phyloP scores from a whole-genome alignment of 2,113 vertebrate genomes.

The Dicerorhinus sumatrensis region DNA sequence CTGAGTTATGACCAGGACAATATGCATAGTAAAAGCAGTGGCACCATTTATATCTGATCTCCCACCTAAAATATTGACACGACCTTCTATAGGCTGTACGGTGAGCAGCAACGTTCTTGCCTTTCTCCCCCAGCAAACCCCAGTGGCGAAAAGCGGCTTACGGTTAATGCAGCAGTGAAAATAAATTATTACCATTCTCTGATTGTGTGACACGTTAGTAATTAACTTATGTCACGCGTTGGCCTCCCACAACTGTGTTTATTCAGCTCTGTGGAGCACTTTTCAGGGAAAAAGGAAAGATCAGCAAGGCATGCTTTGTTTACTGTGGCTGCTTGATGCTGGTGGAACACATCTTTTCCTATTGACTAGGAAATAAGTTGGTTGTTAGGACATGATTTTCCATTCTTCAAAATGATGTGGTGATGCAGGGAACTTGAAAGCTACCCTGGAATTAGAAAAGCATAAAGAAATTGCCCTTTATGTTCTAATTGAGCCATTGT shows the following conservation, averaged over 20 bases:
- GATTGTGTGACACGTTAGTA: slow-evolving; percentile 82
- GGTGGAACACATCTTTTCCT: slow-evolving; percentile 59
- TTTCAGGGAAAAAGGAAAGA: slow-evolving; percentile 61
- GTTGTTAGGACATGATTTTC: slow-evolving; percentile 79
- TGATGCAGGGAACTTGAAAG: slow-evolving; percentile 70
- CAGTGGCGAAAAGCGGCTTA: slow-evolving; percentile 70
- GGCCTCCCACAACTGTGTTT: slow-evolving; percentile 77
- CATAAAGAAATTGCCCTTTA: slow-evolving; percentile 63
- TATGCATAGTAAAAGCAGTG: neutral
- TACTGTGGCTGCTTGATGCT: slow-evolving; percentile 15
- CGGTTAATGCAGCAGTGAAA: slow-evolving; percentile 78
- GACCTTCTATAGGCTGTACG: neutral
- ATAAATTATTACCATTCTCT: slow-evolving; percentile 83
- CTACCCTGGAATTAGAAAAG: slow-evolving; percentile 74
- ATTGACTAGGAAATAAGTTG: slow-evolving; percentile 72
- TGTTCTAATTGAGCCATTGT: slow-evolving; percentile 68
- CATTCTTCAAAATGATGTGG: slow-evolving; percentile 76
- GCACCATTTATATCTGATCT: neutral
- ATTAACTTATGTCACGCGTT: slow-evolving; percentile 84
- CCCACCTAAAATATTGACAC: neutral
- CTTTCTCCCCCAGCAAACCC: slow-evolving; percentile 36
- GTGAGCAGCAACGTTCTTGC: slow-evolving; percentile 15
- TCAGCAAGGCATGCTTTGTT: slow-evolving; percentile 8
- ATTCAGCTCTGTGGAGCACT: slow-evolving; percentile 70
- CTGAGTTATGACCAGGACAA: neutral